These are phyloP conservation scores for Sebastolobus altivelis DNA, from an alignment of 2,797 vertebrate genomes.

Conservation along the genomic window DNA sequence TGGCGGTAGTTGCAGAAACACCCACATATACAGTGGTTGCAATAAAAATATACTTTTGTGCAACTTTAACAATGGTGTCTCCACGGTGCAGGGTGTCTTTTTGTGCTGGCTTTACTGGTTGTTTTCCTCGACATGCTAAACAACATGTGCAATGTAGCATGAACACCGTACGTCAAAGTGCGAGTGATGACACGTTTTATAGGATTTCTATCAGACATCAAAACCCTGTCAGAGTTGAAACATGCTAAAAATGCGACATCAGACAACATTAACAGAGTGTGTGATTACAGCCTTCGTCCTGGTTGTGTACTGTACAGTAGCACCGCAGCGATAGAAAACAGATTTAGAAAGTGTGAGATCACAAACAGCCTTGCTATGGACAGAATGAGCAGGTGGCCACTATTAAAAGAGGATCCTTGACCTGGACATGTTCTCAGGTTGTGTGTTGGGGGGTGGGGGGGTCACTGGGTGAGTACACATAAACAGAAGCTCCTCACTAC, in stretches of 20 bases:
- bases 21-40: no score
- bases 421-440: slow-evolving; percentile 60
- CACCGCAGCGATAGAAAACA: slow-evolving; percentile 56
- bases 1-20: no score
- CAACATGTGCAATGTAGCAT: background rate
- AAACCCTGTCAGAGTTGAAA: background rate
- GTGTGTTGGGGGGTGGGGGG: slow-evolving; percentile 20
- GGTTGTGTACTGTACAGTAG: slow-evolving; percentile 13
- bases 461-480: slow-evolving; percentile 56
- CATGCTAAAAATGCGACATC: slow-evolving; percentile 6
- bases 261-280: background rate
- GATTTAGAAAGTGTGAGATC: slow-evolving; percentile 77
- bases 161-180: background rate
- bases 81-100: background rate
- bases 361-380: slow-evolving; percentile 69
- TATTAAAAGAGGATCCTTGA: slow-evolving; percentile 84
- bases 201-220: slow-evolving; percentile 7
- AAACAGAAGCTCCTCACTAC: slow-evolving; percentile 74
- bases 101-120: background rate
- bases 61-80: background rate
- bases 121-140: background rate
- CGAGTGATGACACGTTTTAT: background rate
- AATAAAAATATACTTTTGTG: no score
- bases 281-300: slow-evolving; percentile 1
- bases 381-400: slow-evolving; percentile 80